These are phyloP conservation scores for Glyptemys insculpta DNA, from an alignment of 2,797 vertebrate genomes.

Conservation along the genomic window DNA sequence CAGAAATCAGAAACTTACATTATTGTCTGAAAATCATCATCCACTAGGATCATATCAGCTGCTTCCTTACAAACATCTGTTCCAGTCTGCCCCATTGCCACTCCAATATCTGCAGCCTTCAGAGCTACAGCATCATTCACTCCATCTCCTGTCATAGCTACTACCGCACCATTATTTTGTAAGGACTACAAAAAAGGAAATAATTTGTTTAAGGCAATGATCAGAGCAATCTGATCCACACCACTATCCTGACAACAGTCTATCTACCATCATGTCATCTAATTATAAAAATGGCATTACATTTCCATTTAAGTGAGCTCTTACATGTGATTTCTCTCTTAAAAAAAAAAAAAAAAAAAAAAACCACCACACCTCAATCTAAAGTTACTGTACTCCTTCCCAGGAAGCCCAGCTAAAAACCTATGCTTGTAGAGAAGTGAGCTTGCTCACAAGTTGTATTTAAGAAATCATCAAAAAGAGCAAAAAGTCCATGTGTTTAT, in stretches of 20 bases:
- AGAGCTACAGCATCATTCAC: slow-evolving; percentile 97
- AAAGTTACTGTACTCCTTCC: neutral
- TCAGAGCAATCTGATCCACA: neutral
- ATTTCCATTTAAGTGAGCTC: neutral
- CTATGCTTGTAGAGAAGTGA: neutral
- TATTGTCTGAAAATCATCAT: slow-evolving; percentile 98
- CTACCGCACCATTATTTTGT: slow-evolving; percentile 94
- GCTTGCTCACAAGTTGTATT: neutral
- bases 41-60: slow-evolving; percentile 99
- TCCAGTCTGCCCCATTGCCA: slow-evolving; percentile 96
- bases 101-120: slow-evolving; percentile 96
- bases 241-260: neutral
- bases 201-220: neutral
- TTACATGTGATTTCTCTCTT: neutral
- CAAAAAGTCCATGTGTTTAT: neutral
- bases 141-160: slow-evolving; percentile 98
- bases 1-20: slow-evolving; percentile 87
- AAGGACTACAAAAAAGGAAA: slow-evolving; percentile 84
- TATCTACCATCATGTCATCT: neutral
- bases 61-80: slow-evolving; percentile 99
- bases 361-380: neutral
- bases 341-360: neutral
- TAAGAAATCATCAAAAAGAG: neutral
- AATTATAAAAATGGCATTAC: neutral
- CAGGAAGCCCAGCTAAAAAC: neutral